A percentile compares a stretch with the other conserved stretches of the same genome.
These are phyloP conservation scores for Myripristis murdjan DNA, from an alignment of 2,797 vertebrate species.

Conservation along the genomic window DNA sequence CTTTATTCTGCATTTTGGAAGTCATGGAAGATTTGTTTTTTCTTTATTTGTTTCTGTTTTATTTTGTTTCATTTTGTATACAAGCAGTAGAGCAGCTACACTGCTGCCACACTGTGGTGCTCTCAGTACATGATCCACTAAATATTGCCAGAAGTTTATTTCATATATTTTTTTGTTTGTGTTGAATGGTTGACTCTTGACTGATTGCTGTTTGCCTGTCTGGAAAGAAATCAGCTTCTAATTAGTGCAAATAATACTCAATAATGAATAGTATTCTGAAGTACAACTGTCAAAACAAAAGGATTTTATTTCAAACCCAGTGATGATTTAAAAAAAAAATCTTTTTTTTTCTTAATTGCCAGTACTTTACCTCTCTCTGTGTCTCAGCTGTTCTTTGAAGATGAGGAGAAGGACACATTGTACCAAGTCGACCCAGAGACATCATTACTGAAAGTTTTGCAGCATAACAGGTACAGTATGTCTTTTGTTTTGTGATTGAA, in stretches of 20 bases:
- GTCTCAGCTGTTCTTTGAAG: slow-evolving; percentile 93
- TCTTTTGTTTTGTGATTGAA: background rate
- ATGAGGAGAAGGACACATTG: slow-evolving; percentile 84
- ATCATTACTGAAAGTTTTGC: slow-evolving; percentile 87
- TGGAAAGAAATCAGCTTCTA: background rate
- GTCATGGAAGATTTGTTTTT: background rate
- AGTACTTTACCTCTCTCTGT: background rate
- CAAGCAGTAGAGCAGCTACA: background rate
- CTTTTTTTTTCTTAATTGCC: background rate
- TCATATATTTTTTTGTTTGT: background rate
- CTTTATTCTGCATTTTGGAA: background rate
- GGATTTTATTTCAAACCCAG: background rate
- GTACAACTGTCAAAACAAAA: background rate
- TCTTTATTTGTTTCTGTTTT: too few relatives aligned
- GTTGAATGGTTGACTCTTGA: background rate
- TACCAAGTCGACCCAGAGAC: slow-evolving; percentile 82
- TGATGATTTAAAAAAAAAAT: background rate
- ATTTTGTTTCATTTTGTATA: background rate
- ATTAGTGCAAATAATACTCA: background rate
- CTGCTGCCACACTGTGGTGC: background rate
- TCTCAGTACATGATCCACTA: background rate
- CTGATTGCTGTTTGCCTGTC: background rate
- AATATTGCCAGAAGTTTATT: background rate
- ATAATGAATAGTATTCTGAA: background rate
- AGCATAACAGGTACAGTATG: slow-evolving; percentile 91